Base-by-base conservation (phyloP, 2,888 invertebrate genomes). In the Ommatoiulus sabulosus region DNA sequence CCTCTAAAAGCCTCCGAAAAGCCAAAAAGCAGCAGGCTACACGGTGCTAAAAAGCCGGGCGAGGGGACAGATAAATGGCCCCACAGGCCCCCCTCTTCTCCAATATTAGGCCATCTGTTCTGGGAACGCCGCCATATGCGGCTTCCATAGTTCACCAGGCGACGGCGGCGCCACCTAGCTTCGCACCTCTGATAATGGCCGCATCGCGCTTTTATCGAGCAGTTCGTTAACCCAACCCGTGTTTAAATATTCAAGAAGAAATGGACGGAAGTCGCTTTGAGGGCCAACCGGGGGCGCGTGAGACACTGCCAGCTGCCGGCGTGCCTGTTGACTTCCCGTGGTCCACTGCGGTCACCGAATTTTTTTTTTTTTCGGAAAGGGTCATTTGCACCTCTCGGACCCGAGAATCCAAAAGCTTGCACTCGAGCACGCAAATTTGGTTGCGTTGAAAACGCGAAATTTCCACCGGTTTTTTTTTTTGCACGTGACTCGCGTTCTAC, bases 201-300 rank as follows among this genome's bases (percentile, higher is more conserved):
- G 46, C 46, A n/a, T n/a, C n/a, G n/a, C 8, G 46, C 46, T 46
- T 46, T 46, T 46, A 46, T 46, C 46, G 52, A 52, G 17, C 63
- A 72, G 72, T 72, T 72, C 72, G 72, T 72, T 72, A 72, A 72
- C 72, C 72, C 72, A 72, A 72, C 24, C 72, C 72, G 72, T 72
- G 72, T 72, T 72, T 72, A 72, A 72, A 72, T 72, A 72, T 72
- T 72, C 72, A 72, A 20, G 72, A 20, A 72, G 24, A 72, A 72
- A 72, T 72, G 72, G 72, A 63, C 72, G 72, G 72, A 72, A 72
- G 72, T 24, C 20, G n/a, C n/a, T n/a, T n/a, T n/a, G n/a, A n/a
- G n/a, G n/a, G n/a, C n/a, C n/a, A n/a, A n/a, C n/a, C n/a, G 72
- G n/a, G 7, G 7, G 15, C 63, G 24, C 72, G 72, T 72, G 72